These are phyloP conservation scores for Rhineura floridana DNA, from an alignment of 2,113 vertebrate species.

Conservation along the genomic window DNA sequence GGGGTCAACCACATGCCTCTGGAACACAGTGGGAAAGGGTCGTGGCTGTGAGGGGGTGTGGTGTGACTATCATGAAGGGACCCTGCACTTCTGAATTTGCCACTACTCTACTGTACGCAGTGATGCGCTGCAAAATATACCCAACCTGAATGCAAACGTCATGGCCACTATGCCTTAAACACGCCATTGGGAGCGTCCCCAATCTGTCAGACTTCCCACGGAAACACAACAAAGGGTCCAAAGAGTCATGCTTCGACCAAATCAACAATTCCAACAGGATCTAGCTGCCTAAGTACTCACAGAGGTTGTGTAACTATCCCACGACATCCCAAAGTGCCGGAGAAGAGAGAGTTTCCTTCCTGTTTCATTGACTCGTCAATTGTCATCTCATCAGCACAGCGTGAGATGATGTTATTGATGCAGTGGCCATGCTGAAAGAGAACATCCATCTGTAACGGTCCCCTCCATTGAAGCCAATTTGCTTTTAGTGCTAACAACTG, in stretches of 20 bases:
- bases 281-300: neutral
- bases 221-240: neutral
- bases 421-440: conserved; percentile 4
- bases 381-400: neutral
- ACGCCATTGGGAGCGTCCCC: neutral
- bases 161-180: too few relatives aligned
- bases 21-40: too few relatives aligned
- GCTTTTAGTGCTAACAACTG: neutral
- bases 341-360: neutral
- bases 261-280: neutral
- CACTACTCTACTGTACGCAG: too few relatives aligned
- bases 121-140: too few relatives aligned
- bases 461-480: neutral
- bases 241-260: neutral
- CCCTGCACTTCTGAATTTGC: too few relatives aligned
- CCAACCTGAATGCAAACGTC: too few relatives aligned
- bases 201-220: neutral
- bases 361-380: conserved; percentile 3
- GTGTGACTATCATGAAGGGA: too few relatives aligned
- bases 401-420: neutral
- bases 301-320: neutral
- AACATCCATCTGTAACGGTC: neutral
- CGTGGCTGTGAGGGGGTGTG: too few relatives aligned
- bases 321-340: neutral
- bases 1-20: too few relatives aligned